Conservation (phyloP, 2,113 vertebrate genomes). For the Pseudolaguvia tuberculata region DNA sequence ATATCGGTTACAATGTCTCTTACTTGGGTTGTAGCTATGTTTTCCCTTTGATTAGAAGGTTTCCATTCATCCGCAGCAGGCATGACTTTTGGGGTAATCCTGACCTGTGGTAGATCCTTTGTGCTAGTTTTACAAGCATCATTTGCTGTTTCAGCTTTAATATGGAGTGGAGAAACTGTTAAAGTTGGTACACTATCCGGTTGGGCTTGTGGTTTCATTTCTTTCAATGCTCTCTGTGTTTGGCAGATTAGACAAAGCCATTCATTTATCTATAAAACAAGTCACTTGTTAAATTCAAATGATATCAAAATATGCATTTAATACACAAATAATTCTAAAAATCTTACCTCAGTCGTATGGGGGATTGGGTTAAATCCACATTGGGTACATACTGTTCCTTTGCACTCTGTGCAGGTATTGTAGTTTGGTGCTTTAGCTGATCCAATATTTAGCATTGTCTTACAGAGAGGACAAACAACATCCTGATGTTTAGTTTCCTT, state of each 20-base stretch:
- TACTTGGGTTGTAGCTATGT: conserved; percentile 9
- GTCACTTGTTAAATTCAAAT: background rate
- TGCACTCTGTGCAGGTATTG: conserved; percentile 85
- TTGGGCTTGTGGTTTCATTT: conserved; percentile 41
- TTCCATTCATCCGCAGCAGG: background rate
- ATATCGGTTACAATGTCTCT: background rate
- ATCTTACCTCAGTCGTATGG: conserved; percentile 70
- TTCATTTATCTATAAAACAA: conserved; percentile 73
- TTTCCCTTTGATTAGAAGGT: background rate
- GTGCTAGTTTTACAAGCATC: background rate
- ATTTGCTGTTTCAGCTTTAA: conserved; percentile 2
- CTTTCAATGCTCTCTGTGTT: conserved; percentile 80
- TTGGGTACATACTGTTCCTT: conserved; percentile 81
- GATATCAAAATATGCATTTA: background rate
- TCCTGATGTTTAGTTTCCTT: conserved; percentile 44
- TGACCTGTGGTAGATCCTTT: background rate
- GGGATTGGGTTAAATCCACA: conserved; percentile 93
- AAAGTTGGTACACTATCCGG: conserved; percentile 2
- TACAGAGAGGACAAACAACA: conserved; percentile 81
- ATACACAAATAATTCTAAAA: conserved; percentile 2
- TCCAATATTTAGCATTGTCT: conserved; percentile 77
- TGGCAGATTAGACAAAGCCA: conserved; percentile 98
- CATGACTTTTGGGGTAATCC: background rate
- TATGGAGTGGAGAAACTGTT: background rate
- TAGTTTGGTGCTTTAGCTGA: conserved; percentile 79